Conservation (phyloP, 2,797 vertebrate genomes). For the Mormyrus proboscirostris region DNA sequence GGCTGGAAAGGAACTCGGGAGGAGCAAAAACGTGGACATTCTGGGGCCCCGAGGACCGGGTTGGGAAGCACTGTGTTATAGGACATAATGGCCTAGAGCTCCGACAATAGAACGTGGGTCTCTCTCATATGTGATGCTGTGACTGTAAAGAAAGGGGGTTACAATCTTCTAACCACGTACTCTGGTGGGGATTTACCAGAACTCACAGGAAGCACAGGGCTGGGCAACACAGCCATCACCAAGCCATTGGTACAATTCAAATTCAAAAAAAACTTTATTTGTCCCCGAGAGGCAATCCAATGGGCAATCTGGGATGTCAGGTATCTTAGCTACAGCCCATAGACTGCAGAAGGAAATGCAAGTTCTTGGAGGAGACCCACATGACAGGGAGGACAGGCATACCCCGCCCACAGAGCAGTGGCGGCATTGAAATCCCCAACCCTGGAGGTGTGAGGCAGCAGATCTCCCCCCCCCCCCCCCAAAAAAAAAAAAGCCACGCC, state of each 20-base stretch:
- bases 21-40: not conserved
- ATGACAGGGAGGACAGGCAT: not conserved
- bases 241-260: not conserved
- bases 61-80: not conserved
- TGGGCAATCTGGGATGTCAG: not conserved
- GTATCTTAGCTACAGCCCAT: not conserved
- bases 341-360: not conserved
- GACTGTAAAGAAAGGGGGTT: not conserved
- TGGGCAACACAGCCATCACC: not conserved
- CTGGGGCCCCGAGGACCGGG: not conserved
- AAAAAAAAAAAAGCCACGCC: not conserved
- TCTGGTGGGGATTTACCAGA: not conserved
- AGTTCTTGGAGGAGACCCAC: not conserved
- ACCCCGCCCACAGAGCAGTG: not conserved
- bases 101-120: not conserved
- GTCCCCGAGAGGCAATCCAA: no score
- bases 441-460: not conserved
- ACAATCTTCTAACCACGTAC: not conserved
- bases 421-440: not conserved
- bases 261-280: no score
- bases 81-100: not conserved
- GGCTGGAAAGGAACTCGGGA: not conserved
- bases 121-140: not conserved
- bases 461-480: not conserved
- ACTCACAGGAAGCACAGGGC: not conserved